These are phyloP conservation scores for Triops cancriformis DNA, from an alignment of 1,140 invertebrate species.

Conservation along the genomic window DNA sequence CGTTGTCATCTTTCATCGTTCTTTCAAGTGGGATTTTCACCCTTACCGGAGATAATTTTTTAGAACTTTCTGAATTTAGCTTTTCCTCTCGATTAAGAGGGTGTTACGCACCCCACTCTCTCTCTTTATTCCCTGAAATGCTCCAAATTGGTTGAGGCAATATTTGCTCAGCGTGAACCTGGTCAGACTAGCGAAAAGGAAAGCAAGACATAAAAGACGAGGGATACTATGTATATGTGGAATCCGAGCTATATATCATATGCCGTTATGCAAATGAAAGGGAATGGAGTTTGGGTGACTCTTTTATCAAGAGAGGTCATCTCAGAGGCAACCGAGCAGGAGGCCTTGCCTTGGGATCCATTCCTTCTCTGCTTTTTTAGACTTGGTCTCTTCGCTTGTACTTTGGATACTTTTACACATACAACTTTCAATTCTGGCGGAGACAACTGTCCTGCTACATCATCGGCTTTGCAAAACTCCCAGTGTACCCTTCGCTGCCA, in stretches of 20 bases:
- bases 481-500: not conserved
- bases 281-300: not conserved
- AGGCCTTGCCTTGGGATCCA: not conserved
- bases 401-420: not conserved
- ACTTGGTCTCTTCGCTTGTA: not conserved
- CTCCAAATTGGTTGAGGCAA: too few species aligned
- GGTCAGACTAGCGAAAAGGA: not conserved
- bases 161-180: too few species aligned
- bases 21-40: too few species aligned
- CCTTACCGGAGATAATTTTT: too few species aligned
- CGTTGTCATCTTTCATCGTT: too few species aligned
- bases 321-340: slow-evolving; percentile 4
- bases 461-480: not conserved
- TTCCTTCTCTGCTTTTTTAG: not conserved
- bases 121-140: too few species aligned
- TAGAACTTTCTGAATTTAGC: too few species aligned
- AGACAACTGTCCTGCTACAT: not conserved
- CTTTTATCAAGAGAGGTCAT: not conserved
- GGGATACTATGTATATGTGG: not conserved
- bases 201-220: not conserved
- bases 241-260: not conserved
- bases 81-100: too few species aligned
- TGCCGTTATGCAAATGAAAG: slow-evolving; percentile 2
- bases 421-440: not conserved
- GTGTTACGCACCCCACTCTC: too few species aligned